Base-by-base conservation (phyloP, 64 coral and sea anemone species). In the Hydrozoanthus tunicans region DNA sequence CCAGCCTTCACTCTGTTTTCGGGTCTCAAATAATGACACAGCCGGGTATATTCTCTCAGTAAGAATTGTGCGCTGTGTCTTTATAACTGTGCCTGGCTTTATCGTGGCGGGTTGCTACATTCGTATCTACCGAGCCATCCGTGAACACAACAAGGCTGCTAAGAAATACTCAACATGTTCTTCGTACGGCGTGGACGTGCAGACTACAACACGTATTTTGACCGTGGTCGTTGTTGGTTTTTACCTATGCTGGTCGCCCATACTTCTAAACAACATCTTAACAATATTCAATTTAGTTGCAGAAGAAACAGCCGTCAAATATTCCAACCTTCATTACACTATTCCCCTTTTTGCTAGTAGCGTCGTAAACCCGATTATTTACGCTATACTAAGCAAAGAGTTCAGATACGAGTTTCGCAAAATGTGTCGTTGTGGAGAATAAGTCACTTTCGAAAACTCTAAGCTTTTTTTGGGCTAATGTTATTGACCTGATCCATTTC, bases 281-380 rank as follows among this genome's bases (percentile, higher is more conserved):
- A 76, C 25, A 3, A 76, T 76, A 5, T 76, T 76, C 6, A 51
- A 76, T 12, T 8, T 76, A 27, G 5, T 11, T 11, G 9, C 10
- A 13, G 27, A 53, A 43, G 8, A 8, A 52, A 52, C 72, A 76
- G 27, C 72, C 53, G 26, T 76, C 10, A 76, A 52, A 76, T 76
- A 76, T 76, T 76, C 10, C 5, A 76, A 76, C 72, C 53, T 76
- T 43, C 72, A 76, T 52, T 76, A 76, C 43, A 76, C 72, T 11
- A 76, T 76, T 76, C 72, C 72, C 10, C 27, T 76, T 26, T 76
- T 76, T 76, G 43, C 72, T 12, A 76, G 72, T 4, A 76, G 72
- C 27, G 72, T 76, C 12, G 72, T 76, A 12, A 76, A 76, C 13
- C 72, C 72, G 3, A 76, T 76, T 12, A 76, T 76, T 32, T 76